Conservation (phyloP, 2,888 invertebrate species). For the Adela reaumurella region DNA sequence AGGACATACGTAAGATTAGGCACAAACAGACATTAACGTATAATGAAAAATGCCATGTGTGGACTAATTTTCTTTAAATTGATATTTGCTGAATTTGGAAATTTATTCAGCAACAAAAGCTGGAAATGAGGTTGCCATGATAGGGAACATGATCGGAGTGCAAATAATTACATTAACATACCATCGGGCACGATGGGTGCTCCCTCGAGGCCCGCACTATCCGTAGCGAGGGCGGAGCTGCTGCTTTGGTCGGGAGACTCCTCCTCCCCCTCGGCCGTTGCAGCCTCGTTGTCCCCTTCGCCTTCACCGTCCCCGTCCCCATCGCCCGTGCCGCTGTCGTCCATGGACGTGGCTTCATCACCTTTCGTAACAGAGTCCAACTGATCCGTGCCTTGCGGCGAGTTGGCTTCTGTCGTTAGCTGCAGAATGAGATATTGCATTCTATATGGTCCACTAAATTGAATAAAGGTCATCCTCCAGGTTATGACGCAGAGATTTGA, state of each 20-base stretch:
- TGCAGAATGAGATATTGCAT: constrained; percentile 13
- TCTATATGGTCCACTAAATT: too few relatives aligned
- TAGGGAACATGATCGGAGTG: too few relatives aligned
- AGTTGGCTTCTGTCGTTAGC: constrained; percentile 35
- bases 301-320: constrained; percentile 24
- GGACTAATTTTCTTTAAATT: too few relatives aligned
- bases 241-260: constrained; percentile 51
- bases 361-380: constrained; percentile 36
- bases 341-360: constrained; percentile 14
- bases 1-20: too few relatives aligned
- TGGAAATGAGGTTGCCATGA: too few relatives aligned
- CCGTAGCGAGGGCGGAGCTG: constrained; percentile 45
- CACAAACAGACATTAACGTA: too few relatives aligned
- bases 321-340: constrained; percentile 32
- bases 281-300: neutral
- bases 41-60: too few relatives aligned
- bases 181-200: constrained; percentile 41
- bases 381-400: constrained; percentile 36
- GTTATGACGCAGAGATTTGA: too few relatives aligned
- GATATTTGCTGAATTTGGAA: too few relatives aligned
- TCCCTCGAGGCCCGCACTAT: constrained; percentile 30
- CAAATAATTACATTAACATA: too few relatives aligned
- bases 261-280: constrained; percentile 19
- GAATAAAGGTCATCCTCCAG: too few relatives aligned
- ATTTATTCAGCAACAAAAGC: too few relatives aligned